phyloP scores from a whole-genome alignment of 2,113 vertebrate genomes.

The Muntiacus reevesi region DNA sequence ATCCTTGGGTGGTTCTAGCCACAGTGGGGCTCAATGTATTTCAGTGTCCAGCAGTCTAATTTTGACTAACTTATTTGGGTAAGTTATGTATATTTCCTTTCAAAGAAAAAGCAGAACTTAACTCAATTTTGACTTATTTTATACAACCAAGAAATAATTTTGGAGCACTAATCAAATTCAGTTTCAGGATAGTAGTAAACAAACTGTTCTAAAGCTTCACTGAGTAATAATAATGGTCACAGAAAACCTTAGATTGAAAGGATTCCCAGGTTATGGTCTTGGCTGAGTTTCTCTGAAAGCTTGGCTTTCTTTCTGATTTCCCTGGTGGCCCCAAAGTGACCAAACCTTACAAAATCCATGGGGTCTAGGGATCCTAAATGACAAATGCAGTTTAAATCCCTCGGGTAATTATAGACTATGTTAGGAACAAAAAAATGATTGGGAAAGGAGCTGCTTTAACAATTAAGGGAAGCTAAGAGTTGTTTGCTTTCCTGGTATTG shows the following conservation, averaged over 20 bases:
- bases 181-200: background rate
- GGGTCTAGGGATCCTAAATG: background rate
- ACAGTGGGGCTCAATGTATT: background rate
- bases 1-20: background rate
- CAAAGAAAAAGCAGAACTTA: background rate
- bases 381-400: background rate
- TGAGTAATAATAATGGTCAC: background rate
- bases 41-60: background rate
- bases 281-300: background rate
- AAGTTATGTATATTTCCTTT: background rate
- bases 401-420: background rate
- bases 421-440: background rate
- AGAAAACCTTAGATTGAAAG: background rate
- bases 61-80: background rate
- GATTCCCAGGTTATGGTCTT: background rate
- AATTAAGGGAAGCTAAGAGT: background rate
- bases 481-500: conserved; percentile 16
- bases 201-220: background rate
- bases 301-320: background rate
- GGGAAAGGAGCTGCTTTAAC: background rate
- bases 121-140: background rate
- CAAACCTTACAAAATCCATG: background rate
- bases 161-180: background rate
- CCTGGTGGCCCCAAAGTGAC: background rate
- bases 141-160: background rate